Evolutionary conservation across 2,797 vertebrate genomes (phyloP).

Genomic region (Clarias laeviceps): DNA sequence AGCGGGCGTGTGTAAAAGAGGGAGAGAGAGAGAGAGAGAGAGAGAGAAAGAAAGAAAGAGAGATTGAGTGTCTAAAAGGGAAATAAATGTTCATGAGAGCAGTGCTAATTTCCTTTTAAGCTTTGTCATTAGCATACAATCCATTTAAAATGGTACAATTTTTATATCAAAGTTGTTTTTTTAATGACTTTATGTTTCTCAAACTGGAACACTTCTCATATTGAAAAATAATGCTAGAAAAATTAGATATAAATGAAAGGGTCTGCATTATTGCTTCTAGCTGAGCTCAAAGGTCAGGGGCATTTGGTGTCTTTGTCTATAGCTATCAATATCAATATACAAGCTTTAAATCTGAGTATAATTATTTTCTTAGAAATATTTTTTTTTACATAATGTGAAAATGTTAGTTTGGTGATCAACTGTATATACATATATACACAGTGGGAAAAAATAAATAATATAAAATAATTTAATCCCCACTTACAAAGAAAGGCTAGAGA

Average conservation of each 20-base stretch:
- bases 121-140: not conserved
- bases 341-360: not conserved
- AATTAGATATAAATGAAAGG: not conserved
- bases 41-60: not conserved
- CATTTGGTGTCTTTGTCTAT: too few species aligned
- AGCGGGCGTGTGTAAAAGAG: not conserved
- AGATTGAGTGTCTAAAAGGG: not conserved
- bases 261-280: not conserved
- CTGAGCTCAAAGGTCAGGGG: not conserved
- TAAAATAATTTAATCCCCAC: too few species aligned
- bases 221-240: not conserved
- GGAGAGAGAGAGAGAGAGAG: not conserved
- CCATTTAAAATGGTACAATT: not conserved
- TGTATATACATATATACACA: too few species aligned
- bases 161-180: not conserved
- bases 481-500: too few species aligned
- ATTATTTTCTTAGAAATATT: not conserved
- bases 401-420: too few species aligned
- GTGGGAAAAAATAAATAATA: too few species aligned
- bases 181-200: not conserved
- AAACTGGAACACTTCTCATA: not conserved
- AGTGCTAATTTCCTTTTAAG: not conserved
- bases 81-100: not conserved
- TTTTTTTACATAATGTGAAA: not conserved
- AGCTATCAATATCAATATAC: too few species aligned